Conservation (phyloP, 2,113 vertebrate genomes). For the Pangasianodon gigas region DNA sequence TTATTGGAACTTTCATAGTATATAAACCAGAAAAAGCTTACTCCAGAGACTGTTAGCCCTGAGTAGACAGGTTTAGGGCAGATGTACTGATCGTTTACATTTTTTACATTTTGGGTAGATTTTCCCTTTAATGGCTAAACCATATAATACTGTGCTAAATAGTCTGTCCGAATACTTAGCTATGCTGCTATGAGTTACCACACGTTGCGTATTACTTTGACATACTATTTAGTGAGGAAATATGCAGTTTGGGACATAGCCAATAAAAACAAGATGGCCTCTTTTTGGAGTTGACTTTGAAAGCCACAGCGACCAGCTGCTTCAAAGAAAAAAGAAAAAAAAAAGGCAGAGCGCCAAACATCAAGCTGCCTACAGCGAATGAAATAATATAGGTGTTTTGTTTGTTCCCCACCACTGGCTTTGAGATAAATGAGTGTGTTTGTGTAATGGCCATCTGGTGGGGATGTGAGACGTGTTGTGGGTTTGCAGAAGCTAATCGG, state of each 20-base stretch:
- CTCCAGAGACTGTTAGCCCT: too few species aligned
- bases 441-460: conserved; percentile 92
- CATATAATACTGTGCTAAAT: not conserved
- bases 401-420: conserved; percentile 84
- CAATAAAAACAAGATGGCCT: conserved; percentile 87
- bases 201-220: not conserved
- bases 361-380: conserved; percentile 82
- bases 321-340: conserved; percentile 75
- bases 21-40: not conserved
- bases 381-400: conserved; percentile 84
- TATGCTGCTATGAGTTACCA: not conserved
- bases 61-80: not conserved
- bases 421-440: conserved; percentile 85
- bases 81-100: not conserved
- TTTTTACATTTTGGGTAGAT: not conserved
- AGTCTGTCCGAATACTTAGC: not conserved
- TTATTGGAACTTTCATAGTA: not conserved
- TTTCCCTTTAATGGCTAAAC: not conserved
- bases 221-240: conserved; percentile 31
- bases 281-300: conserved; percentile 87
- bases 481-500: conserved; percentile 89
- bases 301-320: conserved; percentile 87
- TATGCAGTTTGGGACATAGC: conserved; percentile 13
- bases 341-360: conserved; percentile 72
- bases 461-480: conserved; percentile 88